Percentiles rank a stretch among this genome's conserved stretches.
phyloP scores from a whole-genome alignment of 1,140 invertebrate species.

The Dreissena rostriformis region DNA sequence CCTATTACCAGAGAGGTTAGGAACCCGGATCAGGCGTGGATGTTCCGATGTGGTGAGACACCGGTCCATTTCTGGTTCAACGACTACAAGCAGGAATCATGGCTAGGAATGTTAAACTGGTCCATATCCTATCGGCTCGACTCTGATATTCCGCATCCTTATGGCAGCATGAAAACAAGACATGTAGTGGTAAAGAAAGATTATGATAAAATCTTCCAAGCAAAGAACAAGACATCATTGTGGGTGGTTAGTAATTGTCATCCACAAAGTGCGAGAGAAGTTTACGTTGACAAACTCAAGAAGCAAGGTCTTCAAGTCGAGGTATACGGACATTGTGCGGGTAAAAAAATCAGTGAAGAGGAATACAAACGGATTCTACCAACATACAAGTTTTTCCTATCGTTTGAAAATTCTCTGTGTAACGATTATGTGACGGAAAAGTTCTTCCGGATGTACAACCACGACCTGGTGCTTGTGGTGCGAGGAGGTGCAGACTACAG shows the following conservation, averaged over 20 bases:
- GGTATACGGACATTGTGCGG: background rate
- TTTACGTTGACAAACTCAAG: background rate
- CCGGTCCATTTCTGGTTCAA: background rate
- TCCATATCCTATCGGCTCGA: slow-evolving; percentile 23
- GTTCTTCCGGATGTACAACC: slow-evolving; percentile 86
- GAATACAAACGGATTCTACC: background rate
- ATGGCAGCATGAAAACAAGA: background rate
- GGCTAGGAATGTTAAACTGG: slow-evolving; percentile 24
- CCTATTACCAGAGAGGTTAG: background rate
- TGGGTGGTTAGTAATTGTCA: slow-evolving; percentile 1
- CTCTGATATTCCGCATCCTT: slow-evolving; percentile 23
- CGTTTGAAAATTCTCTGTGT: slow-evolving; percentile 93
- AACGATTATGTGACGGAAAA: slow-evolving; percentile 98
- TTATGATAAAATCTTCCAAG: background rate
- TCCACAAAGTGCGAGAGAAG: background rate
- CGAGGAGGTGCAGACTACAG: slow-evolving; percentile 23
- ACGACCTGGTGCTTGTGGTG: slow-evolving; percentile 6
- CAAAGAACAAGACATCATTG: background rate
- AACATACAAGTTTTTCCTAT: slow-evolving; percentile 73
- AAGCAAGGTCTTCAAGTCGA: slow-evolving; percentile 4
- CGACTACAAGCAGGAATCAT: background rate
- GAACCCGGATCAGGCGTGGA: slow-evolving; percentile 25
- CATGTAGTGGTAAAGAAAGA: background rate
- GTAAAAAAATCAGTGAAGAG: background rate
- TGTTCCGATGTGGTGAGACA: slow-evolving; percentile 5